Base-by-base conservation (phyloP, 2,888 invertebrate species). In the Schrankia costaestrigalis region DNA sequence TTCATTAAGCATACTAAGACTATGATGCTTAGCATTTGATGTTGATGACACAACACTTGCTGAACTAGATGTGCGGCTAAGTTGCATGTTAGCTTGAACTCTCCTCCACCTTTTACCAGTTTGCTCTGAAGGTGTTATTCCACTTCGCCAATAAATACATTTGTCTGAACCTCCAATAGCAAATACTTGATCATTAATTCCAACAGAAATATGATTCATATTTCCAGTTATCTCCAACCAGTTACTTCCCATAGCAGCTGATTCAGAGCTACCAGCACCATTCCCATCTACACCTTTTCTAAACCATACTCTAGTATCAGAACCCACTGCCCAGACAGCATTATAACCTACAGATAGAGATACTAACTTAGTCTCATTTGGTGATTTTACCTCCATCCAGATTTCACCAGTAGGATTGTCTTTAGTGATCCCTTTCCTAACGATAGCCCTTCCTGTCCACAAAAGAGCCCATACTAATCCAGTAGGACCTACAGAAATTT, bases 221-320 rank as follows among this genome's bases (percentile, higher is more conserved):
- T 93, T 91, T 26, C 95, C 96, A 41, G 95, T 93, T 90, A 97
- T 96, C 88, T 96, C 95, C 14, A 97, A 91, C 97, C 97, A 97
- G 13, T 94, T 93, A 63, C 90, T 93, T 3, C 96, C 96, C 59
- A 92, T 92, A 5, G 95, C 94, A 37, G 93, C 88, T 67, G 92
- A 91, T 74, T 94, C 94, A 57, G 93, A 93, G 41, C 90, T 87
- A 3, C 94, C 93, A 11, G 93, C 90, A 21, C 85, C 89, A 71
- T 92, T 91, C 30, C 94, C 91, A 83, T 93, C 90, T 48, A 93
- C 81, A 44, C 91, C 79, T 77, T 95, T 93, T 54, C 97, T 89
- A 69, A 96, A 97, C 96, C 97, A 97, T 2, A 96, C 94, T 66
- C 92, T 91, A 38, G 93, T 91, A 64, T 96, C 94, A 51, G 94